Percentiles rank a stretch among this genome's conserved stretches.
Conservation (phyloP, 2,888 invertebrate genomes). For the Andrena trimmerana region DNA sequence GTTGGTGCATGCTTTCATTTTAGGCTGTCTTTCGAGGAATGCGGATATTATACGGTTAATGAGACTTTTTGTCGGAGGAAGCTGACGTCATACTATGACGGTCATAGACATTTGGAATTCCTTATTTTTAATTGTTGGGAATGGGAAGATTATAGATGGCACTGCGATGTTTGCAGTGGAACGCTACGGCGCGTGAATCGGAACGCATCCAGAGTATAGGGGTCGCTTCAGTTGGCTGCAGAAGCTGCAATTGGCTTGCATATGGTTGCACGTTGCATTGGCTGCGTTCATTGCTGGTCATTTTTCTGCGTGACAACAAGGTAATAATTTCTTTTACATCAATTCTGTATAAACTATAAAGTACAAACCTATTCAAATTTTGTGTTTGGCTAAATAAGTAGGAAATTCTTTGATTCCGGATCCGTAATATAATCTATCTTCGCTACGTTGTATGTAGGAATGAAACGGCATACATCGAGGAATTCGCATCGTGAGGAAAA, state of each 20-base stretch:
- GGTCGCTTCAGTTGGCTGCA: too few species aligned
- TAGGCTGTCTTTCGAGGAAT: background rate
- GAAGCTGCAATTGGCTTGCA: background rate
- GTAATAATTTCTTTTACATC: too few species aligned
- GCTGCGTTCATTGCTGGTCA: background rate
- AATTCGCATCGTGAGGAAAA: slow-evolving; percentile 34
- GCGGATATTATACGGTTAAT: background rate
- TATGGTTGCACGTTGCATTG: too few species aligned
- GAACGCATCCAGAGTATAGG: too few species aligned
- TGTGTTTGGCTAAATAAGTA: too few species aligned
- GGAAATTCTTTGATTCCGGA: too few species aligned
- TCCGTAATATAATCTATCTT: too few species aligned
- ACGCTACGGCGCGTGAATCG: background rate
- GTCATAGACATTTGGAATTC: background rate
- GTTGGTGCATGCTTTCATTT: background rate
- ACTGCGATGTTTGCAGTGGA: background rate
- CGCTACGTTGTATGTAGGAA: too few species aligned
- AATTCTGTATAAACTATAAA: too few species aligned
- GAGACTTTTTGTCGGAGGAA: background rate
- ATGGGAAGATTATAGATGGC: slow-evolving; percentile 21
- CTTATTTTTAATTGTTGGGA: background rate
- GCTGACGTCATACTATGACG: background rate
- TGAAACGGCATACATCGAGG: slow-evolving; percentile 33
- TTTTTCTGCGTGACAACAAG: too few species aligned
- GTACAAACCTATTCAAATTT: too few species aligned